These are phyloP conservation scores for Ecliptopera silaceata DNA, from an alignment of 2,888 invertebrate genomes.

Conservation along the genomic window DNA sequence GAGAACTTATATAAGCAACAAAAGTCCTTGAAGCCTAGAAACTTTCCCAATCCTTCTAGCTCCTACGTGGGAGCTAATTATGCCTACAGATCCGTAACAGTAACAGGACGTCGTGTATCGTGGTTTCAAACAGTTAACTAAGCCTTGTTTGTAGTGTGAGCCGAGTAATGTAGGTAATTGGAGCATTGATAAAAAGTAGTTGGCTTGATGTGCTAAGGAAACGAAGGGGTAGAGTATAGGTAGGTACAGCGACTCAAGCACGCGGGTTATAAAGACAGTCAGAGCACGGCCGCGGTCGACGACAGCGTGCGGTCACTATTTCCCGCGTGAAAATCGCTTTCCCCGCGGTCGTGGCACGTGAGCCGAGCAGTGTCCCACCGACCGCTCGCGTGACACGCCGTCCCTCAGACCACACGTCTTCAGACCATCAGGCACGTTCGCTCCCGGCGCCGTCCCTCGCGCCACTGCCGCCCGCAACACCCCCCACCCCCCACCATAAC, in stretches of 20 bases:
- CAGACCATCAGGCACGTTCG: conserved; percentile 56
- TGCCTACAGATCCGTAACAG: background rate
- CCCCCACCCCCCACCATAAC: conserved; percentile 54
- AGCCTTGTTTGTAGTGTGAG: background rate
- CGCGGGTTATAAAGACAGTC: conserved; percentile 57
- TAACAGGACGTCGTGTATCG: conserved; percentile 2
- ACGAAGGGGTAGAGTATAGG: conserved; percentile 32
- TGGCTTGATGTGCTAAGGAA: conserved; percentile 35
- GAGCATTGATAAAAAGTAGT: conserved; percentile 29
- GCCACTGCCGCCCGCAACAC: conserved; percentile 56
- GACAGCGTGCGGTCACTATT: conserved; percentile 76
- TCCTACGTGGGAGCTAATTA: background rate
- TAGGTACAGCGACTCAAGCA: conserved; percentile 16
- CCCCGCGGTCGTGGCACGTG: conserved; percentile 75
- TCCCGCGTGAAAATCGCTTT: conserved; percentile 81
- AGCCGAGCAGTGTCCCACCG: conserved; percentile 81
- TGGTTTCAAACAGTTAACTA: background rate
- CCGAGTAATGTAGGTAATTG: conserved; percentile 30
- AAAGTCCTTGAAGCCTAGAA: background rate
- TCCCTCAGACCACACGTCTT: conserved; percentile 50
- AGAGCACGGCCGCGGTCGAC: conserved; percentile 59
- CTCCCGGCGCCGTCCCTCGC: conserved; percentile 66
- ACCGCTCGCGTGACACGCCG: conserved; percentile 80
- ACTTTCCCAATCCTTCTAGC: background rate
- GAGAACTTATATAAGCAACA: background rate